A percentile compares a stretch with the other conserved stretches of the same genome.
Evolutionary conservation across 2,797 vertebrate species (phyloP).

Genomic region (Pangasius sanitwongsei): DNA sequence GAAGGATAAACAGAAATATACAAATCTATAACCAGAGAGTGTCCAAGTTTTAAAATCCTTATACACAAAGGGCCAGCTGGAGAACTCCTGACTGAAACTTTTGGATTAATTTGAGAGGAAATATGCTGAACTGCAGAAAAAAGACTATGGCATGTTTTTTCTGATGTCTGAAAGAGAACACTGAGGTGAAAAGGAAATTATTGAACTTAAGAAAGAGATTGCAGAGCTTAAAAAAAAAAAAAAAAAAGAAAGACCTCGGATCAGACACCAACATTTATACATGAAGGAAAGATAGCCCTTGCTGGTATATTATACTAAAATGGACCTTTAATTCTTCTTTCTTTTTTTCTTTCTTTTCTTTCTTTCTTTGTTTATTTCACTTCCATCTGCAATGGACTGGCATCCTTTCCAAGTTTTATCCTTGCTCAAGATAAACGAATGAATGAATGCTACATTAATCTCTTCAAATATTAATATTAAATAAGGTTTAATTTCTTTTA

Average conservation of each 20-base stretch:
- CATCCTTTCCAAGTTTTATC: not conserved
- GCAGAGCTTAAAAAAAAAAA: not conserved
- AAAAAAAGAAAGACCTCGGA: not conserved
- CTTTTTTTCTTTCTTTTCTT: not conserved
- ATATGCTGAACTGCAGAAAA: constrained; percentile 15
- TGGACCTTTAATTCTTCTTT: not conserved
- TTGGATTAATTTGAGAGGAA: not conserved
- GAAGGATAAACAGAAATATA: not conserved
- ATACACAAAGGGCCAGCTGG: not conserved
- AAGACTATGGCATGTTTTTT: not conserved
- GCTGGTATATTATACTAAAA: not conserved
- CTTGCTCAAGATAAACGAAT: not conserved
- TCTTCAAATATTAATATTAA: not conserved
- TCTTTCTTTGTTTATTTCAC: not conserved
- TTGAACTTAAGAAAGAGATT: not conserved
- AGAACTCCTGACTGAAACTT: not conserved
- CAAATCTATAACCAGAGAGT: not conserved
- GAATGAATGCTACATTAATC: not conserved
- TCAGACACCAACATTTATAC: not conserved
- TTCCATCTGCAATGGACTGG: not conserved
- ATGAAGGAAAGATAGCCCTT: not conserved
- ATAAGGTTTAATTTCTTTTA: not conserved
- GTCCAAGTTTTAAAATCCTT: not conserved
- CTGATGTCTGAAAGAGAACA: constrained; percentile 8
- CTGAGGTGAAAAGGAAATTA: not conserved